These are phyloP conservation scores for Tachina grossa DNA, from an alignment of 2,888 invertebrate genomes.

Conservation along the genomic window DNA sequence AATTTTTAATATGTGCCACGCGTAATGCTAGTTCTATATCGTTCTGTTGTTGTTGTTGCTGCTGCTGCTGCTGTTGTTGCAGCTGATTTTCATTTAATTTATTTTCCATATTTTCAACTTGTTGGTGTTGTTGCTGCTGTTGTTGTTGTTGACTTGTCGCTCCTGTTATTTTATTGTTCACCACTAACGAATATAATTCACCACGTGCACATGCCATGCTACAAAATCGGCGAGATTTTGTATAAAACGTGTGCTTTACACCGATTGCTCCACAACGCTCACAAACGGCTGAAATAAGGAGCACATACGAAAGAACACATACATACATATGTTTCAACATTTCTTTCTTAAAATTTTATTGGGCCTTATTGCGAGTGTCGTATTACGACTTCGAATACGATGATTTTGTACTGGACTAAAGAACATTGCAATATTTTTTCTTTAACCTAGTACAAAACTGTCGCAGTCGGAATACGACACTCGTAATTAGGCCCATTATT, in stretches of 20 bases:
- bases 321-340: neutral
- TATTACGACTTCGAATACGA: too few species aligned
- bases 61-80: slow-evolving; percentile 29
- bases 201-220: slow-evolving; percentile 90
- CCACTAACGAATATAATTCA: slow-evolving; percentile 81
- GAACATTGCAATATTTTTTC: too few species aligned
- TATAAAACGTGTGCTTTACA: slow-evolving; percentile 93
- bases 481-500: too few species aligned
- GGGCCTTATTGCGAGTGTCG: too few species aligned
- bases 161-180: slow-evolving; percentile 77
- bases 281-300: slow-evolving; percentile 87
- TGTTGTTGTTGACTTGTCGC: slow-evolving; percentile 62
- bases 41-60: slow-evolving; percentile 74
- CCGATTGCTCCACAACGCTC: slow-evolving; percentile 93
- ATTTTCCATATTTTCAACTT: slow-evolving; percentile 61
- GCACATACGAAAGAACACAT: slow-evolving; percentile 72
- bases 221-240: slow-evolving; percentile 91
- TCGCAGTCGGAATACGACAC: too few species aligned
- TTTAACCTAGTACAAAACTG: too few species aligned
- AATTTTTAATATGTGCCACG: slow-evolving; percentile 81
- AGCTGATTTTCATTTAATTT: slow-evolving; percentile 59
- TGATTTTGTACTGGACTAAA: too few species aligned
- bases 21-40: slow-evolving; percentile 81
- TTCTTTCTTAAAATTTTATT: too few species aligned
- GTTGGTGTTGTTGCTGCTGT: slow-evolving; percentile 62